Base-by-base conservation (phyloP, 2,888 invertebrate genomes). In the Amphipyra tragopoginis region DNA sequence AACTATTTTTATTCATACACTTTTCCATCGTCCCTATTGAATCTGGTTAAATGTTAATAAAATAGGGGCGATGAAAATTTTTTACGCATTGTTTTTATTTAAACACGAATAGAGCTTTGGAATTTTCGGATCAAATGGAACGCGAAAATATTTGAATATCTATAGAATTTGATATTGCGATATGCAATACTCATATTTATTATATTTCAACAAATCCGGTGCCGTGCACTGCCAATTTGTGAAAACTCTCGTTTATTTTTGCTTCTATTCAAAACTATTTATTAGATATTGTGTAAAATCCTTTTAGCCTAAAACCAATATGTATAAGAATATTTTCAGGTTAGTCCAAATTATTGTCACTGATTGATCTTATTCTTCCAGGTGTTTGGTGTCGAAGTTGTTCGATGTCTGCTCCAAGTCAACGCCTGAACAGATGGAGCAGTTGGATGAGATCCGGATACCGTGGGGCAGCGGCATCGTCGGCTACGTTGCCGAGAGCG, bases 381-480 rank as follows among this genome's bases (percentile, higher is more conserved):
- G 98, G 86, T 97, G 97, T 92, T 96, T 99, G 84, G 98, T 98
- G 70, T 98, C 98, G 59, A 98, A 98, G 90, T 95, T 99, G 76
- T 99, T 99, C 93, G 99, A 99, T 93, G 99, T 99, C 38, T 98
- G 98, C 85, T 98, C 98, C 69, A 97, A 97, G 86, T 98, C 98
- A 70, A 98, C 98, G 5, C 96, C 98, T 39, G 97, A 98, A 87
- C 98, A 98, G 91, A 98, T 98, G 97, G 98, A 98, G 89, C 97
- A 97, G 87, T 97, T 98, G 80, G 98, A 98, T 73, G 98, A 98
- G 93, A 98, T 99, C 82, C 95, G 97, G 85, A 98, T 99, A 88
- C 98, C 98, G 21, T 98, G 99, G 98, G 99, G 99, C 55, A 97
- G 97, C 55, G 99, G 99, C 59, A 99, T 99, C 85, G 98, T 98